phyloP scores from a whole-genome alignment of 2,888 invertebrate species.

The Deroplatys truncata region DNA sequence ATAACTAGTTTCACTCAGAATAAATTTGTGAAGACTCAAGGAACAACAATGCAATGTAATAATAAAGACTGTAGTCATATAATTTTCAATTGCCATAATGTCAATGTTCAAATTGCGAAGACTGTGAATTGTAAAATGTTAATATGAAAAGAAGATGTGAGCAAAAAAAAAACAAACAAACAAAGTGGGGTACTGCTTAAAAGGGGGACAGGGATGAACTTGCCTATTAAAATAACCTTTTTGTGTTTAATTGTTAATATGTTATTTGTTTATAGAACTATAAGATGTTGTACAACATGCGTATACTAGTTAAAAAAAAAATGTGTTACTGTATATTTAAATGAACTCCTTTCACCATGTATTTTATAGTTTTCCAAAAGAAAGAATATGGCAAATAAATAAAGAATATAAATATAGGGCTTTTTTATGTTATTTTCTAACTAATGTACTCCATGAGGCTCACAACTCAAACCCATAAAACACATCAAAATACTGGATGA shows the following conservation, averaged over 20 bases:
- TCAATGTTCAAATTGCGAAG: not conserved
- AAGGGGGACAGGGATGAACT: not conserved
- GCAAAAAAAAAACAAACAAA: too few species aligned
- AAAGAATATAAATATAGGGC: not conserved
- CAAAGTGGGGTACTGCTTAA: not conserved
- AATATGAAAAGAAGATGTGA: not conserved
- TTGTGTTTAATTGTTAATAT: not conserved
- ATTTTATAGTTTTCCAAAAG: not conserved
- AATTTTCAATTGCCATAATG: not conserved
- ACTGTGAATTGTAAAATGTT: not conserved
- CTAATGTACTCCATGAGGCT: too few species aligned
- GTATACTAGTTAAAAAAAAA: not conserved
- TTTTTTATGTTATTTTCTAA: not conserved
- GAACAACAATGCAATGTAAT: not conserved
- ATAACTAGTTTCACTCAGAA: not conserved
- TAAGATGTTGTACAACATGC: not conserved
- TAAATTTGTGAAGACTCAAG: not conserved
- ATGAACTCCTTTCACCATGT: not conserved
- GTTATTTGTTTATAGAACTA: not conserved
- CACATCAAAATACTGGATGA: too few species aligned
- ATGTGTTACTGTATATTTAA: not conserved
- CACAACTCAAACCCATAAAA: too few species aligned
- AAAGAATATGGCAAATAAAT: not conserved
- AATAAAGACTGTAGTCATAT: not conserved
- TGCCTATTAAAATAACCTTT: not conserved